Conservation (phyloP, 2,113 vertebrate species). For the Cromileptes altivelis region DNA sequence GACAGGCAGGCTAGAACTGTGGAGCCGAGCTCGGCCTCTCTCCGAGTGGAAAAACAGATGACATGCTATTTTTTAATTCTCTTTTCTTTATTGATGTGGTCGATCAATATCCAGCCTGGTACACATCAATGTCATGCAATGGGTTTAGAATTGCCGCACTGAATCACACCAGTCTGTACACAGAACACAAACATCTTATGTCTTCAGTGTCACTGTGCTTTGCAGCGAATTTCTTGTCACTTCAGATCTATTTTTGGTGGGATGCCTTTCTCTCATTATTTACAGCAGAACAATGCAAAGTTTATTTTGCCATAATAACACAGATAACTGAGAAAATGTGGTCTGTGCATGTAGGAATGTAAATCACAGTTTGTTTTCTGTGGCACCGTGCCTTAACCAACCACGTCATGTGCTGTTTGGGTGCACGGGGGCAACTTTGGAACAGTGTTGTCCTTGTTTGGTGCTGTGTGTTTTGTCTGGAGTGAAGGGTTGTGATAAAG, state of each 20-base stretch:
- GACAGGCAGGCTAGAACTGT: slow-evolving; percentile 48
- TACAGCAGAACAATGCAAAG: slow-evolving; percentile 57
- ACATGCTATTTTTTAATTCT: slow-evolving; percentile 64
- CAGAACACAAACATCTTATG: slow-evolving; percentile 52
- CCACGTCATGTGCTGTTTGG: slow-evolving; percentile 54
- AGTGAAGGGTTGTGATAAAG: slow-evolving; percentile 67
- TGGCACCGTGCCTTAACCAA: slow-evolving; percentile 58
- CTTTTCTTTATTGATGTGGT: slow-evolving; percentile 76
- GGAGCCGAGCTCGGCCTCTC: slow-evolving; percentile 43
- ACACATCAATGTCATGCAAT: slow-evolving; percentile 66
- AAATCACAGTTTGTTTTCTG: slow-evolving; percentile 68
- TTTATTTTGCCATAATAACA: slow-evolving; percentile 64
- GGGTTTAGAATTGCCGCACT: slow-evolving; percentile 45
- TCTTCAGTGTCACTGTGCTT: slow-evolving; percentile 42
- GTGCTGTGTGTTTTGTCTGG: slow-evolving; percentile 75
- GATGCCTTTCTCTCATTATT: slow-evolving; percentile 56
- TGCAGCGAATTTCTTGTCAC: slow-evolving; percentile 50
- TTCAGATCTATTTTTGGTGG: slow-evolving; percentile 40
- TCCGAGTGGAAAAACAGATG: slow-evolving; percentile 75
- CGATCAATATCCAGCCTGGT: slow-evolving; percentile 73
- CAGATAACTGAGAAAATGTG: slow-evolving; percentile 62
- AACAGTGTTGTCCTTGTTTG: slow-evolving; percentile 72
- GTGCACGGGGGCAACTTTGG: slow-evolving; percentile 37
- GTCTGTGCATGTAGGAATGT: slow-evolving; percentile 63
- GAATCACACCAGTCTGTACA: slow-evolving; percentile 51